Evolutionary conservation across 2,888 invertebrate genomes (phyloP), one percentile per base, ranked within the genome.

Genomic region (Mythimna vitellina): DNA sequence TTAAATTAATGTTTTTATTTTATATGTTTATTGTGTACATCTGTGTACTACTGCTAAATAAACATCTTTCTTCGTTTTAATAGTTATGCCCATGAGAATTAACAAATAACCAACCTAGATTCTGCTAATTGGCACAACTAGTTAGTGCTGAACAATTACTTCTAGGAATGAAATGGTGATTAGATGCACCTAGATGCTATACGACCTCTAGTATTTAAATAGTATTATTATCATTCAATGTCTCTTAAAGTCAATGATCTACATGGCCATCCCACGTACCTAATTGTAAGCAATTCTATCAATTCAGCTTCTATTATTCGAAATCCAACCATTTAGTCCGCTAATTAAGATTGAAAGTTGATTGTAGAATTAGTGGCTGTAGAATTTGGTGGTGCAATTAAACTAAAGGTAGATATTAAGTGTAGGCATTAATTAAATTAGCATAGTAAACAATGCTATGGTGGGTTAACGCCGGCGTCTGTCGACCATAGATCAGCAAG

Each of bases 221-320:
- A 60, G 9, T 60, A 72, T 73, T 68, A 83, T 85, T 87, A 86
- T 79, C 73, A 84, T 86, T 85, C 81, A 87, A 86, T 85, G 86
- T 84, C 83, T 75, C 38, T 4, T 38, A 75, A 83, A 88, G 87
- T 89, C 90, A 89, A 86, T 86, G 88, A 89, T 91, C 89, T 79
- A 81, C 84, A 86, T 81, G 79, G 73, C 61, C 73, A 79, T 77
- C 86, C 83, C 82, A 87, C 87, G 76, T 82, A 29, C 29, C 29
- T 29, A 57, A 57, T 63, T 56, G 51, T 46, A 57, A 58, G 51
- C 57, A 65, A 65, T 65, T 32, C 58, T 65, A 73, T 53, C 22
- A 65, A 73, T 38, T 9, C 0, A 14, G 17, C 25, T 42, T 3
- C 17, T 32, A 29, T n/a, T 35, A 20, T 49, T 63, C 1, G 0